These are phyloP conservation scores for Hippoglossus stenolepis DNA, from an alignment of 2,113 vertebrate species.

Conservation along the genomic window DNA sequence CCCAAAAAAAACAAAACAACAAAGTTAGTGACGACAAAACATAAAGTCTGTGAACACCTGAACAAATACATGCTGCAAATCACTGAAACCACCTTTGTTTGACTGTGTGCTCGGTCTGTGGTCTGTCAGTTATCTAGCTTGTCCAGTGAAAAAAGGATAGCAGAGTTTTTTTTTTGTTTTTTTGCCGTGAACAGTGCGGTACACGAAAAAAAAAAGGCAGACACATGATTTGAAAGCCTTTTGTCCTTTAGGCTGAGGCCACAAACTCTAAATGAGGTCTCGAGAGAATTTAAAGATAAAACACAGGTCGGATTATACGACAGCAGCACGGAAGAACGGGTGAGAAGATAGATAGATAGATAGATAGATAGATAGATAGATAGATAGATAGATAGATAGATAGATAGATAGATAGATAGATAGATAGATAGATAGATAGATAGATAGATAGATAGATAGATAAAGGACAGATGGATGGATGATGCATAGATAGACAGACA, in stretches of 20 bases:
- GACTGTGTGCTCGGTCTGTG: background rate
- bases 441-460: slow-evolving; percentile 14
- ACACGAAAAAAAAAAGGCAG: slow-evolving; percentile 25
- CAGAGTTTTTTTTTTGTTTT: background rate
- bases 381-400: slow-evolving; percentile 3
- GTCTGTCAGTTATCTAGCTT: slow-evolving; percentile 39
- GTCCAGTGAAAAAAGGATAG: slow-evolving; percentile 28
- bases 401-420: slow-evolving; percentile 3
- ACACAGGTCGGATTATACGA: slow-evolving; percentile 31
- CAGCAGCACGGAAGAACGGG: background rate
- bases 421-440: background rate
- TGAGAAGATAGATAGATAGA: background rate
- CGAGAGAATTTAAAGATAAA: slow-evolving; percentile 40
- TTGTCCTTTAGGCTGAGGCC: slow-evolving; percentile 63
- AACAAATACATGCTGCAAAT: slow-evolving; percentile 28
- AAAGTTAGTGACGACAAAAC: background rate
- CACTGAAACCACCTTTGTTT: slow-evolving; percentile 35
- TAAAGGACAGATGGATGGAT: too few relatives aligned
- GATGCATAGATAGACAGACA: background rate
- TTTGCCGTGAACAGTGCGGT: background rate
- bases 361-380: background rate
- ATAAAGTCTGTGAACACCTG: slow-evolving; percentile 9
- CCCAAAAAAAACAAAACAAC: background rate
- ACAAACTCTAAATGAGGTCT: slow-evolving; percentile 59
- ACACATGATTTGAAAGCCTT: slow-evolving; percentile 57